Percentiles rank a stretch among this genome's conserved stretches.
phyloP scores from a whole-genome alignment of 2,888 invertebrate species.

The Ophion ventricosus region DNA sequence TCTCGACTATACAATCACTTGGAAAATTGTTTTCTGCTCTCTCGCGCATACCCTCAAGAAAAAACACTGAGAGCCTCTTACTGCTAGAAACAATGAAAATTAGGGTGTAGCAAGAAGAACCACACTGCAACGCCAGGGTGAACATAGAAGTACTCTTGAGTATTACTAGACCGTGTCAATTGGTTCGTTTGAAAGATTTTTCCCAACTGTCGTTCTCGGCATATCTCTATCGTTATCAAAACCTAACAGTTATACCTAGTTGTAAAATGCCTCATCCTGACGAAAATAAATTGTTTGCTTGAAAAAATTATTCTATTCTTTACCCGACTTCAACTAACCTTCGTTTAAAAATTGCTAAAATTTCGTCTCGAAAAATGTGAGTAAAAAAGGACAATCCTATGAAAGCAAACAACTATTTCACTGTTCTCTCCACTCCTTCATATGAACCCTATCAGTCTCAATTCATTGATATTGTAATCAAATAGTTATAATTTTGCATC shows the following conservation, averaged over 20 bases:
- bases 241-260: conserved; percentile 19
- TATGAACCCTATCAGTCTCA: too few species aligned
- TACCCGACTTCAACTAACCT: too few species aligned
- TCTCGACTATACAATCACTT: not conserved
- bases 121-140: conserved; percentile 15
- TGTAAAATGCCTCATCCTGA: conserved; percentile 8
- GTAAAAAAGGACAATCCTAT: too few species aligned
- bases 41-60: conserved; percentile 7
- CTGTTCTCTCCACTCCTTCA: too few species aligned
- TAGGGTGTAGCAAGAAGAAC: conserved; percentile 3
- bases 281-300: conserved; percentile 5
- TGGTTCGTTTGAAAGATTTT: conserved; percentile 47
- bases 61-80: conserved; percentile 31
- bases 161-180: conserved; percentile 47
- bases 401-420: too few species aligned
- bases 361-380: too few species aligned
- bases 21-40: conserved; percentile 9
- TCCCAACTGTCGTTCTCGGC: conserved; percentile 23
- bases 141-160: conserved; percentile 38
- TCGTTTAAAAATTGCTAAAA: too few species aligned
- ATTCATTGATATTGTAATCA: too few species aligned
- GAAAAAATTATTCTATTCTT: too few species aligned
- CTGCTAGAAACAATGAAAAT: conserved; percentile 36
- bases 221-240: not conserved
- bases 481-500: too few species aligned